Conservation (phyloP, 2,888 invertebrate species). For the Rhagonycha lutea region DNA sequence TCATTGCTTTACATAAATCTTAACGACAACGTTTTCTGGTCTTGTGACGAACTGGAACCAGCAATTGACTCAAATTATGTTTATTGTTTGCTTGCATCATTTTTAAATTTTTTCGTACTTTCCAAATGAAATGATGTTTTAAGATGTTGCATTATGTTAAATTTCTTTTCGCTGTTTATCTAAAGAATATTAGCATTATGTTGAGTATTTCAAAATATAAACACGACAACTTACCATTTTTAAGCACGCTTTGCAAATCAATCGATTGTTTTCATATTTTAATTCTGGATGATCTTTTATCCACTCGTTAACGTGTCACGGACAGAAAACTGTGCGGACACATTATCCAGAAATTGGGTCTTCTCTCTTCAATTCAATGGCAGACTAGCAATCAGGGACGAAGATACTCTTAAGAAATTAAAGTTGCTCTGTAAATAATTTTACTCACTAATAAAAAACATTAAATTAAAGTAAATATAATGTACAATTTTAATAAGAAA, state of each 20-base stretch:
- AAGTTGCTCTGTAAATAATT: too few relatives aligned
- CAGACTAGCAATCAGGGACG: too few relatives aligned
- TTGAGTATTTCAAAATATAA: not conserved
- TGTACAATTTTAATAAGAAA: too few relatives aligned
- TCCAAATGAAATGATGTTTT: not conserved
- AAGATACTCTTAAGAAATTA: too few relatives aligned
- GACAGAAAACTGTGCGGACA: too few relatives aligned
- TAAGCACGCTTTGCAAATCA: not conserved
- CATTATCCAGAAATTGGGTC: too few relatives aligned
- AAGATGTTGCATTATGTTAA: too few relatives aligned
- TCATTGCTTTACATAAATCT: slow-evolving; percentile 1
- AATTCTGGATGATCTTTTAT: not conserved
- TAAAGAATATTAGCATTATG: not conserved
- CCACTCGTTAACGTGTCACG: slow-evolving; percentile 1
- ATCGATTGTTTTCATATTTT: not conserved
- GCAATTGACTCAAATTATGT: not conserved
- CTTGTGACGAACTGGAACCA: not conserved
- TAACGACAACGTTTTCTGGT: not conserved
- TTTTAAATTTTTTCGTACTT: not conserved
- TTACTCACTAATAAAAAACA: too few relatives aligned
- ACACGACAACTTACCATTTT: not conserved
- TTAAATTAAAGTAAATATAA: too few relatives aligned
- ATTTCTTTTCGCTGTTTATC: not conserved
- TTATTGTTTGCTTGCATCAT: not conserved
- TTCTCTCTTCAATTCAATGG: too few relatives aligned